Evolutionary conservation across 1,140 invertebrate species (phyloP), one percentile per base, ranked within the genome.

Genomic region (Halotydeus destructor): DNA sequence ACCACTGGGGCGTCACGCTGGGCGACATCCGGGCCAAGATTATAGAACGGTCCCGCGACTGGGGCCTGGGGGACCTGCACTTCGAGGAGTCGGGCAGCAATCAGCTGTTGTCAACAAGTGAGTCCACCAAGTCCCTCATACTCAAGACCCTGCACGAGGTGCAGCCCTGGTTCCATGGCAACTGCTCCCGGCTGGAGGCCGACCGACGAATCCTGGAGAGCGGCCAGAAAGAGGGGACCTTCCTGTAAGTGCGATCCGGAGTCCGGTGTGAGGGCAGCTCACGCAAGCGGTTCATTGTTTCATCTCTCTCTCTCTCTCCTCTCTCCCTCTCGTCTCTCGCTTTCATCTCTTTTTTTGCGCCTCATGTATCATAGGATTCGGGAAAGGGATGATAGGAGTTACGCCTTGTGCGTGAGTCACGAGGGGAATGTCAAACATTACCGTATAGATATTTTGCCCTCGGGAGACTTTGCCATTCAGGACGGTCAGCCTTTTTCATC

Each of bases 401-500:
- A 55, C 55, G 61, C 61, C 9, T 42, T 67, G 8, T 63, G 61
- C 28, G 39, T 67, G 3, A 63, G 62, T 41, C 59, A 52, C 48
- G 51, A 57, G 33, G 46, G 47, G 5, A 46, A 52, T 21, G 52
- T 60, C n/a, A 56, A 64, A 24, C 65, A 66, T 49, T 67, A 67
- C 43, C 59, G 59, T 37, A 61, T 66, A 38, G 57, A 60, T 45
- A 54, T 57, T 42, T 46, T 55, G 45, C 43, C 48, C 27, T 41
- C 47, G 6, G 49, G 54, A 37, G 48, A 57, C 34, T 52, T 58
- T 38, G 57, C 56, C 9, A 65, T 67, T 37, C 61, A 65, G 38
- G 60, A 64, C 52, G 65, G 65, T 16, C 61, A 60, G n/a, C 55
- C 58, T 31, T 66, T 66, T 55, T 55, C 60, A 30, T 61, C 57